Evolutionary conservation across 1,140 invertebrate species (phyloP), one percentile per base, ranked within the genome.

Genomic region (Drosophila trapezifrons): DNA sequence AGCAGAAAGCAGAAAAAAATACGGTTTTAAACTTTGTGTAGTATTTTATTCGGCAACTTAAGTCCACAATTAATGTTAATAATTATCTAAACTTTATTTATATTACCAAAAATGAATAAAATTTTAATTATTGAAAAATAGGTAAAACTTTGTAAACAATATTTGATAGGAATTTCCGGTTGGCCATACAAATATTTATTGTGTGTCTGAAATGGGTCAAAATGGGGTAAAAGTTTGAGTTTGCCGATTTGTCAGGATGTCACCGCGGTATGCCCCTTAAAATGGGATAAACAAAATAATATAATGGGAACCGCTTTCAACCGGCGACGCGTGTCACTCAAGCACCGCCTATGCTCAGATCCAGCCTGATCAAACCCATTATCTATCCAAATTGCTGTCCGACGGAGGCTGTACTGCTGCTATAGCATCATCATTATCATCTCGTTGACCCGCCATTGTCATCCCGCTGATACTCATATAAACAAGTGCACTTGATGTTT

Each of bases 401-500:
- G 22, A 6, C 29, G 58, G 58, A 54, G 58, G 58, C 46, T 38
- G 32, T 54, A 22, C 57, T 47, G 47, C 43, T 38, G 56, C 43
- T 22, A 57, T 22, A 62, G 35, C 55, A 74, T 46, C 38, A 52
- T 72, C 67, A 72, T 60, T 43, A 65, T 65, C 71, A 76, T 65
- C 66, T 62, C 67, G 59, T 84, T 84, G 58, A 69, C 40, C 74
- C 60, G 46, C 63, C 74, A 78, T 69, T 72, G 70, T 64, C 63
- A 79, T 69, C 56, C 72, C 42, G 59, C 78, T 42, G 22, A 37
- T 51, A 80, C 66, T 22, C 35, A 60, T 64, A 85, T 66, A 54
- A 47, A n/a, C 59, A 71, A 81, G 60, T 87, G 82, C 82, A 83
- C 46, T 78, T 78, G 38, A 76, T 66, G 67, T 71, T 86, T 78